A percentile compares a stretch with the other conserved stretches of the same genome.
Evolutionary conservation across 2,797 vertebrate species (phyloP).

Genomic region (Cuculus canorus): DNA sequence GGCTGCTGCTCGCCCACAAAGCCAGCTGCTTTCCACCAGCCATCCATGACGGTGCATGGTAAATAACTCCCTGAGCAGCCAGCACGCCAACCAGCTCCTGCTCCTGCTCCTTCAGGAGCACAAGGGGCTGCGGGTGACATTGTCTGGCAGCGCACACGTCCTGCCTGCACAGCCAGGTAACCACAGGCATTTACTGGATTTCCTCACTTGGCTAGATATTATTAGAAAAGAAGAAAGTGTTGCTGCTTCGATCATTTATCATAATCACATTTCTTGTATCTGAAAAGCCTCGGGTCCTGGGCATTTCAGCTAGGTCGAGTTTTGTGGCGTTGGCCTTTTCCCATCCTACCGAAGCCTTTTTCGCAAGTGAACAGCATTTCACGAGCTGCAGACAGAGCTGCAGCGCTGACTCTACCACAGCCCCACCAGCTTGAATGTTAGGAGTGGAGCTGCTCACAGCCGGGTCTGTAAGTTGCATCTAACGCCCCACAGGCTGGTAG

Average conservation of each 20-base stretch:
- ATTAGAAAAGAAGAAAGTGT: neutral
- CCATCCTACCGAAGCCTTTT: neutral
- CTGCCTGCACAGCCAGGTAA: neutral
- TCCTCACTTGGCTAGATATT: neutral
- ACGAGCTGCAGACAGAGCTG: neutral
- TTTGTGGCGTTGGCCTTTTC: neutral
- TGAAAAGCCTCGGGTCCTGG: neutral
- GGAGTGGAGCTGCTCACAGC: neutral
- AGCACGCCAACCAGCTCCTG: neutral
- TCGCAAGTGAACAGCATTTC: neutral
- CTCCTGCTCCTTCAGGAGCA: neutral
- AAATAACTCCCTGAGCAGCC: neutral
- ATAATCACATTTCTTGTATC: neutral
- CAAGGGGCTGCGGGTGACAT: neutral
- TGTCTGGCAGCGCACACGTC: neutral
- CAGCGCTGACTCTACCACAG: neutral
- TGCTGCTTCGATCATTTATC: neutral
- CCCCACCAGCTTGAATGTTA: neutral
- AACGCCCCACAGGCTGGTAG: neutral
- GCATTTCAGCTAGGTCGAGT: neutral
- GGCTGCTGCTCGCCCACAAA: accelerated
- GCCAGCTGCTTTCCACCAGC: neutral
- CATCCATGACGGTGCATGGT: accelerated
- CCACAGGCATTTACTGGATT: neutral
- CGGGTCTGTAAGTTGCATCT: neutral